Base-by-base conservation (phyloP, 2,888 invertebrate species). In the Limnephilus marmoratus region DNA sequence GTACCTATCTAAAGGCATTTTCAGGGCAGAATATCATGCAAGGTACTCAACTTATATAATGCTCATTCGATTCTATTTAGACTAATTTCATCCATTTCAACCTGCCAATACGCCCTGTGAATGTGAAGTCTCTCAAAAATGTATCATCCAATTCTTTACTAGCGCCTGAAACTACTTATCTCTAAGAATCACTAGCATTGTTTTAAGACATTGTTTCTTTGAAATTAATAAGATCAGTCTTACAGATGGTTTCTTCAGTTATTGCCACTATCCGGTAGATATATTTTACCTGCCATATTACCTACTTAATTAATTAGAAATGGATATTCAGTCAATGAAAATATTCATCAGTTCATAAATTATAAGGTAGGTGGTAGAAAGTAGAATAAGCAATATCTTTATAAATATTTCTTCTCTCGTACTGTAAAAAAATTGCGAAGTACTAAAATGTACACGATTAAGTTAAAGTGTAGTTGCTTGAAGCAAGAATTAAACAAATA, bases 201-300 rank as follows among this genome's bases (percentile, higher is more conserved):
- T 53, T 53, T 1, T 15, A 4, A 53, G 15, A 53, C 5, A 5
- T 53, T 18, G 53, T 53, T 53, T 53, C 18, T 53, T 53, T 18
- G 18, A 18, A 5, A 68, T 24, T 24, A 68, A n/a, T 7, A n/a
- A 68, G 24, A 68, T 24, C 68, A 68, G 24, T 68, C 18, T 68
- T 24, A 24, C 2, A n/a, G 68, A 9, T 7, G 9, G 18, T 18
- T 68, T 4, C 11, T 68, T 68, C 68, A 68, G 24, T 9, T 68
- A 18, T 68, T 68, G 24, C 7, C n/a, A 68, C 68, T 68, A 9
- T 68, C 68, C 68, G 1, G 68, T 68, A 68, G 24, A 68, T n/a
- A 68, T 68, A 24, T 68, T 68, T 68, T 68, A 24, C 45, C 5
- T 86, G 86, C 86, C 86, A 86, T 86, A 86, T 86, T 86, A 49